Base-by-base conservation (phyloP, 1,140 invertebrate genomes). In the Cydia fagiglandana region DNA sequence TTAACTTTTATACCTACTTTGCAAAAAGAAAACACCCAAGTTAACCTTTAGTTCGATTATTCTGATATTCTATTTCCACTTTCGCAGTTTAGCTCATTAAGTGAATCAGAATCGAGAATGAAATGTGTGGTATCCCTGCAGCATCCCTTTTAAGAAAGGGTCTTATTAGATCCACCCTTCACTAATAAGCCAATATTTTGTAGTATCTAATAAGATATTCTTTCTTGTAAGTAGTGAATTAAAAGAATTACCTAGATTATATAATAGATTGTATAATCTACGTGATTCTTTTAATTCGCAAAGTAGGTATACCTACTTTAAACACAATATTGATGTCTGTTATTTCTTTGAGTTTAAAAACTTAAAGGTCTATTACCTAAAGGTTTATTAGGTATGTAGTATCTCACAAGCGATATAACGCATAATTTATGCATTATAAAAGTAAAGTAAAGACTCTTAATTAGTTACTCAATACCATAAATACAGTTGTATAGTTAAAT, bases 81-180 rank as follows among this genome's bases (percentile, higher is more conserved):
- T 15, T 47, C 13, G 12, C 13, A 53, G 50, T 53, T 53, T 7
- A 17, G n/a, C 4, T 7, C 50, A 53, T 53, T n/a, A 64, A 45
- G 61, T 64, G 70, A 64, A 64, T 41, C 7, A 64, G 15, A 10
- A 53, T 45, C 28, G 47, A n/a, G 70, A 53, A 17, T 15, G 30
- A 61, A 7, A 73, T 24, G 6, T 34, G 47, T 73, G 24, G 38
- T 83, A 80, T 12, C 50, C 24, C 56, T 64, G 47, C 56, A 77
- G 61, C 70, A 78, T 79, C 34, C 66, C 30, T 17, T 28, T 79
- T 81, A 76, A 79, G 70, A 76, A 76, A 86, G 84, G 85, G 68
- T 85, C 79, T 86, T 87, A 81, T 85, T 82, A 83, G 88, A 87
- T 78, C 84, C 78, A 76, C 79, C 83, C 78, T 77, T 81, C 80